These are phyloP conservation scores for Corythaixoides concolor DNA, from an alignment of 2,113 vertebrate genomes.

Conservation along the genomic window DNA sequence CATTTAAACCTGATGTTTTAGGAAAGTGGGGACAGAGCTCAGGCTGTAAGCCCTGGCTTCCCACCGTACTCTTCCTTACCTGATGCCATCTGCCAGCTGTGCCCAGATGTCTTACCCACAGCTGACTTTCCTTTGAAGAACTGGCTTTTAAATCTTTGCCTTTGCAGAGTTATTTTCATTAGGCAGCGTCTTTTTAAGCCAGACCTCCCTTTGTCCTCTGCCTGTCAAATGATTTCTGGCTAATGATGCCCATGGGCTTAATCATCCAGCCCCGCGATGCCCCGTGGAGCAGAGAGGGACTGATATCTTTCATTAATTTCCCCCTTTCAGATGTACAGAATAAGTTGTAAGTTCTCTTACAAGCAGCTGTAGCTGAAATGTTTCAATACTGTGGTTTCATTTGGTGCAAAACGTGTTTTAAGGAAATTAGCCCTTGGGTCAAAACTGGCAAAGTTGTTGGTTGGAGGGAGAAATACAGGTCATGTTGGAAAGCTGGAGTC, in stretches of 20 bases:
- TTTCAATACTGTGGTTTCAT: background rate
- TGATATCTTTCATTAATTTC: background rate
- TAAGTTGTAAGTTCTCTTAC: background rate
- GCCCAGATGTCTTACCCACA: background rate
- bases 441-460: background rate
- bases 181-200: background rate
- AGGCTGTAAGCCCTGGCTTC: background rate
- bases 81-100: background rate
- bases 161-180: background rate
- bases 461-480: background rate
- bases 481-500: background rate
- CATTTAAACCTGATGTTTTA: background rate
- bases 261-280: too few relatives aligned
- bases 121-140: background rate
- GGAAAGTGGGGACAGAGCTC: background rate
- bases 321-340: background rate
- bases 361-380: background rate
- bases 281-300: fast-evolving
- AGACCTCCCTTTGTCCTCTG: background rate
- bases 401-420: background rate
- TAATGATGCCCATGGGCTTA: background rate
- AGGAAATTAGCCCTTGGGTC: background rate
- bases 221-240: background rate
- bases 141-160: background rate
- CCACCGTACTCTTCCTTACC: fast-evolving